A percentile compares a stretch with the other conserved stretches of the same genome.
These are phyloP conservation scores for Stictonetta naevosa DNA, from an alignment of 2,113 vertebrate species.

Conservation along the genomic window DNA sequence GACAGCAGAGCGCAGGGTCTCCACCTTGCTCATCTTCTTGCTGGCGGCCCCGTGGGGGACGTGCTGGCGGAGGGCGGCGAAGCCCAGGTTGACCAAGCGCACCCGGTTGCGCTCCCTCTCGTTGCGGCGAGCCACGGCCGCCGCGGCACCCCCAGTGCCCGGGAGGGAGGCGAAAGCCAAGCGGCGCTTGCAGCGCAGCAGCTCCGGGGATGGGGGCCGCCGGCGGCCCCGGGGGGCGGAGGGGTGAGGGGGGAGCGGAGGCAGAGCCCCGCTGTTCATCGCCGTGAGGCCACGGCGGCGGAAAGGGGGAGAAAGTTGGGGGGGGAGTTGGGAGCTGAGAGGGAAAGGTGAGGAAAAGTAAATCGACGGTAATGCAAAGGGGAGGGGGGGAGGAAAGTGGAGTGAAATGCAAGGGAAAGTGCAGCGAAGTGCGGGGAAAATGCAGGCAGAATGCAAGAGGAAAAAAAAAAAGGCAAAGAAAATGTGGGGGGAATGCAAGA, in stretches of 20 bases:
- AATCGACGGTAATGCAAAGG: too few relatives aligned
- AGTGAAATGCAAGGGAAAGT: too few relatives aligned
- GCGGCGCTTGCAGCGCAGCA: conserved; percentile 89
- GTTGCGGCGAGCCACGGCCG: conserved; percentile 92
- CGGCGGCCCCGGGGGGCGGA: neutral
- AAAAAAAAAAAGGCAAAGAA: neutral
- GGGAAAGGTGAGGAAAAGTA: too few relatives aligned
- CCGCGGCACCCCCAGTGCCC: conserved; percentile 68
- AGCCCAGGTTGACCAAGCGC: conserved; percentile 95
- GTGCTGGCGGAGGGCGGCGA: conserved; percentile 93
- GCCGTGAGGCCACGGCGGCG: neutral
- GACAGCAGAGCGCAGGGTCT: conserved; percentile 94
- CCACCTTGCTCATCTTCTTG: conserved; percentile 98
- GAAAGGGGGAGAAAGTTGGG: neutral
- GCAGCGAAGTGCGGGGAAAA: too few relatives aligned
- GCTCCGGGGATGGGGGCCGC: conserved; percentile 83
- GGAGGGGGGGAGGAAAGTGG: too few relatives aligned
- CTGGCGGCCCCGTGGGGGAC: conserved; percentile 93
- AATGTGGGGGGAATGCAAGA: neutral
- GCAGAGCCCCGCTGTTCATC: neutral
- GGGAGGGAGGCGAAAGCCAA: conserved; percentile 83
- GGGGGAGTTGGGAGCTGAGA: too few relatives aligned
- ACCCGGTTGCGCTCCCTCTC: conserved; percentile 96
- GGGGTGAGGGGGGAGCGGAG: neutral
- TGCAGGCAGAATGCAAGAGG: neutral